Percentiles rank a stretch among this genome's conserved stretches.
phyloP scores from a whole-genome alignment of 2,113 vertebrate genomes.

The Guaruba guarouba region DNA sequence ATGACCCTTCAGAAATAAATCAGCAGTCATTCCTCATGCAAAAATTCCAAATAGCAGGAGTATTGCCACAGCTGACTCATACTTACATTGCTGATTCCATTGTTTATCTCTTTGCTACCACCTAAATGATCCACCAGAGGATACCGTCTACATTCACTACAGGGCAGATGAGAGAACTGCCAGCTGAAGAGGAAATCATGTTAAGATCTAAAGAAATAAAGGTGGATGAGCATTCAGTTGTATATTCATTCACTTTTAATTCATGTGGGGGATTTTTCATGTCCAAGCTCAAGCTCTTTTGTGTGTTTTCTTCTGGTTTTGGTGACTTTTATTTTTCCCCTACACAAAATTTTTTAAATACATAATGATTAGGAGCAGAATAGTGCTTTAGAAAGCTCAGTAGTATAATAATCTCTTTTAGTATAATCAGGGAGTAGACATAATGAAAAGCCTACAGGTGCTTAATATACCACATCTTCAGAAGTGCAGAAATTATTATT shows the following conservation, averaged over 20 bases:
- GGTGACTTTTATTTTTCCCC: background rate
- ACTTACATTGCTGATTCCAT: background rate
- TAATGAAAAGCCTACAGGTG: background rate
- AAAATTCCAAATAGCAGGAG: background rate
- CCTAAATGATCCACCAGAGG: background rate
- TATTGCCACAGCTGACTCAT: background rate
- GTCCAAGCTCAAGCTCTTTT: background rate
- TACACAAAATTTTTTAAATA: background rate
- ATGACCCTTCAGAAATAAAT: background rate
- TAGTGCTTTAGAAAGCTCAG: background rate
- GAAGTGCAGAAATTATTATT: background rate
- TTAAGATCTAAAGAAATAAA: background rate
- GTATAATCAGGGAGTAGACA: background rate
- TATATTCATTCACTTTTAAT: background rate
- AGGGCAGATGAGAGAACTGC: background rate
- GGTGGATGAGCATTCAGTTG: background rate
- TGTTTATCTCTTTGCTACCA: background rate
- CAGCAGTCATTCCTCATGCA: background rate
- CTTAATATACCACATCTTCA: background rate
- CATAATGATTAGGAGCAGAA: background rate
- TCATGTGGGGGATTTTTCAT: background rate
- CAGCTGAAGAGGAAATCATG: background rate
- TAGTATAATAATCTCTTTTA: background rate
- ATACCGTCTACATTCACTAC: background rate
- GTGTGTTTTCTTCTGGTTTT: accelerated